Base-by-base conservation (phyloP, 2,888 invertebrate genomes). In the Epinotia bilunana region DNA sequence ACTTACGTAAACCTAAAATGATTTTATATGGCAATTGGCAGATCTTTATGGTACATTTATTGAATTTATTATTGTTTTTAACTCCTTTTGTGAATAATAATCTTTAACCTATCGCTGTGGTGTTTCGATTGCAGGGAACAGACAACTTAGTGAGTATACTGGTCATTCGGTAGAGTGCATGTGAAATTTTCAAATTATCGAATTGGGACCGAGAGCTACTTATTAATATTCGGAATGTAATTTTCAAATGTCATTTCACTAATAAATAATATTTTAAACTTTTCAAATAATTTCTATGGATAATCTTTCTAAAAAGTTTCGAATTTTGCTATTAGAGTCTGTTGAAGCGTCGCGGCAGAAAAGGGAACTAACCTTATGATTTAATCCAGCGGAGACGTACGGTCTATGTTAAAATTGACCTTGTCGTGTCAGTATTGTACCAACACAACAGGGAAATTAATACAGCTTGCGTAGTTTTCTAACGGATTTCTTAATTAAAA, bases 91-190 rank as follows among this genome's bases (percentile, higher is more conserved):
- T 93, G 90, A 92, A 90, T 92, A 93, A 28, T 28, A 28, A 82
- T 83, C 83, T 88, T 86, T 88, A 87, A 91, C 87, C 88, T 88
- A 89, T 86, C 84, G 87, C 85, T 87, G 83, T 86, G 86, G 85
- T 91, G 85, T 90, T 90, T 91, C 85, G 90, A 90, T 92, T 94
- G 77, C 94, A 94, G 94, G 94, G 93, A 79, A 93, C 91, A 91
- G 93, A 94, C 88, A 94, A 91, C 86, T 90, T 94, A 91, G 94
- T 94, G 90, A 94, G 94, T 94, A 93, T 80, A 80, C 75, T 79
- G 76, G 82, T 79, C 81, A 84, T 83, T 84, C 91, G 91, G 90
- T 91, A 91, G 84, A 84, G 64, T 85, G 90, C 90, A 89, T 91
- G 90, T 74, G 60, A 79, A 77, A 77, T 76, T 71, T 75, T 64